Conservation (phyloP, 2,888 invertebrate genomes). For the Horisme vitalbata region DNA sequence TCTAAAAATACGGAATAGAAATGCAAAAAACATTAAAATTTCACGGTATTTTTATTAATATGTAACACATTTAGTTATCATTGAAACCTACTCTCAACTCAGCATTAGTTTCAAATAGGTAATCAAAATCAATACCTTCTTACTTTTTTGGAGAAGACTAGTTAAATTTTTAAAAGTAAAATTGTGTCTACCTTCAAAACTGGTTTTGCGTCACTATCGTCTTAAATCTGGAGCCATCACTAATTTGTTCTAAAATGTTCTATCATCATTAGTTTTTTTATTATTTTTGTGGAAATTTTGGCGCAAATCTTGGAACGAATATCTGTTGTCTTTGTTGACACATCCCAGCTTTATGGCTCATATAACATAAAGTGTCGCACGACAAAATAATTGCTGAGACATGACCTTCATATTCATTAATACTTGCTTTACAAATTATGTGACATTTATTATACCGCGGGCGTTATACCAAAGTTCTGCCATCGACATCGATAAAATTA, state of each 20-base stretch:
- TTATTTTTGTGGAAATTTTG: conserved; percentile 24
- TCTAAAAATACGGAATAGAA: conserved; percentile 34
- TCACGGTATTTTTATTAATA: too few relatives aligned
- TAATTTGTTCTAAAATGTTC: conserved; percentile 9
- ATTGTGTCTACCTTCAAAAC: not conserved
- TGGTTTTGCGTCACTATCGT: conserved; percentile 18
- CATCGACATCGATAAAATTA: conserved; percentile 9
- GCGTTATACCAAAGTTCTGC: not conserved
- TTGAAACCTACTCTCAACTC: too few relatives aligned
- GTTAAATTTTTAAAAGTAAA: too few relatives aligned
- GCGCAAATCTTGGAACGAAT: conserved; percentile 24
- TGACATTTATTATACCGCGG: not conserved
- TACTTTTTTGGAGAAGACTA: too few relatives aligned
- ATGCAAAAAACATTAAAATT: not conserved
- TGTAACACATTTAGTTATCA: too few relatives aligned
- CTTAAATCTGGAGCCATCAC: conserved; percentile 27
- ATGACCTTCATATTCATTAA: conserved; percentile 30
- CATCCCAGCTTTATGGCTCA: conserved; percentile 48
- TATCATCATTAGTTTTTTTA: conserved; percentile 15
- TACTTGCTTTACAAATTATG: conserved; percentile 7
- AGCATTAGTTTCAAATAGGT: too few relatives aligned
- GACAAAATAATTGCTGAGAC: conserved; percentile 47
- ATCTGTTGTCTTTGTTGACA: conserved; percentile 39
- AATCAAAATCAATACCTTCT: too few relatives aligned
- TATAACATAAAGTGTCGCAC: conserved; percentile 51